These are phyloP conservation scores for Orientallactaga sibirica DNA, from an alignment of 2,797 vertebrate genomes.

Conservation along the genomic window DNA sequence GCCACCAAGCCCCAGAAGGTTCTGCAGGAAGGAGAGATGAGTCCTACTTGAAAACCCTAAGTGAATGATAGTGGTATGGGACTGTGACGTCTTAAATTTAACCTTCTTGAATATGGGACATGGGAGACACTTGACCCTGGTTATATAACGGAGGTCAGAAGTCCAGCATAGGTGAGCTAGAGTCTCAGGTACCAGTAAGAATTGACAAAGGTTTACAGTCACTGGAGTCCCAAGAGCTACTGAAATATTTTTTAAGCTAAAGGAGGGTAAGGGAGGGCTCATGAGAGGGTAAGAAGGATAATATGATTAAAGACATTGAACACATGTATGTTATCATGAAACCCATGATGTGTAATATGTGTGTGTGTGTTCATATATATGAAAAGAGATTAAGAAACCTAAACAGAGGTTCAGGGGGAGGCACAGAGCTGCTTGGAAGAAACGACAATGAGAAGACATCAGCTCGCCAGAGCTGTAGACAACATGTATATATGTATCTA, in stretches of 20 bases:
- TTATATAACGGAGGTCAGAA: not conserved
- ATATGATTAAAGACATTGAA: too few relatives aligned
- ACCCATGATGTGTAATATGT: too few relatives aligned
- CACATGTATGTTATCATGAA: too few relatives aligned
- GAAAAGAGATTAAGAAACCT: not conserved
- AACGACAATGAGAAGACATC: not conserved
- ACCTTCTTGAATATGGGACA: not conserved
- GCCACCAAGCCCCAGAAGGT: not conserved
- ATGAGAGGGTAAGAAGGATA: too few relatives aligned
- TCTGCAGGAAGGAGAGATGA: not conserved
- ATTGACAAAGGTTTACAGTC: not conserved
- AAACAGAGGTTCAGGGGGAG: not conserved
- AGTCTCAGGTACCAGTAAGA: not conserved
- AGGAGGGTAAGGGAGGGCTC: too few relatives aligned
- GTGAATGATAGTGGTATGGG: not conserved
- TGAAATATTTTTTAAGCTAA: too few relatives aligned
- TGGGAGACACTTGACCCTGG: not conserved
- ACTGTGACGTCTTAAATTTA: not conserved
- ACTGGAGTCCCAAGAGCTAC: not conserved
- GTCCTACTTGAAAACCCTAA: not conserved
- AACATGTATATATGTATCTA: not conserved
- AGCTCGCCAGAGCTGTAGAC: constrained; percentile 2
- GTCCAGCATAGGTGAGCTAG: not conserved
- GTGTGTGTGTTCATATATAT: too few relatives aligned
- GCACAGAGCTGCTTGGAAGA: not conserved